Evolutionary conservation across 1,140 invertebrate species (phyloP), one percentile per base, ranked within the genome.

Genomic region (Augochlora pura): DNA sequence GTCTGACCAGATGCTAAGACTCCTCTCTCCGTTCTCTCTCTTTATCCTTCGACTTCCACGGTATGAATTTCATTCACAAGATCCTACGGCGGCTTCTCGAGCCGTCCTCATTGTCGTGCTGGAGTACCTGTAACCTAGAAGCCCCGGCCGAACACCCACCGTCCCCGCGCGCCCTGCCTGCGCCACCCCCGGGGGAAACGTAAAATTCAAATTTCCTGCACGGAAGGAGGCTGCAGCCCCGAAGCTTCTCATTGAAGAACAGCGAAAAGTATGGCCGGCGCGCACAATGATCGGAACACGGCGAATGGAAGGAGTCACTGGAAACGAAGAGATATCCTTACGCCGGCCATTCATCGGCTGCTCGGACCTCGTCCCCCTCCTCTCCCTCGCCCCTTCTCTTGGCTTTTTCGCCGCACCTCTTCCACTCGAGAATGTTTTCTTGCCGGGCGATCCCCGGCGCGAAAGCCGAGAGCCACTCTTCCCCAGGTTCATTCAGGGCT

Each of bases 21-120:
- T 67, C 46, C 52, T 12, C 59, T 38, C 52, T 12, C 59, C 68
- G 32, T 59, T 74, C 63, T n/a, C n/a, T n/a, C n/a, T n/a, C n/a
- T n/a, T n/a, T 74, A 59, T 65, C 32, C 72, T n/a, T 74, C 66
- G 77, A 16, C n/a, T 80, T 64, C 74, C 57, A 38, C 83, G 87
- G 88, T 90, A 87, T 88, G 82, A 54, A 82, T 89, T 91, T 92
- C 90, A 92, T 91, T 91, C 88, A 92, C 85, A 79, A 89, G 87
- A 86, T 70, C 79, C 68, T 52, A 27, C 52, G 63, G 54, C 21
- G 57, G 18, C 70, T 86, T 77, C 88, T 89, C 82, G 75, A 90
- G 86, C 77, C 80, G 73, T 16, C n/a, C n/a, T 68, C 66, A 90
- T 92, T 91, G 89, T 92, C 39, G 23, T 32, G 54, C 4, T 91